Base-by-base conservation (phyloP, 2,113 vertebrate genomes). In the Rhinopomastus cyanomelas region DNA sequence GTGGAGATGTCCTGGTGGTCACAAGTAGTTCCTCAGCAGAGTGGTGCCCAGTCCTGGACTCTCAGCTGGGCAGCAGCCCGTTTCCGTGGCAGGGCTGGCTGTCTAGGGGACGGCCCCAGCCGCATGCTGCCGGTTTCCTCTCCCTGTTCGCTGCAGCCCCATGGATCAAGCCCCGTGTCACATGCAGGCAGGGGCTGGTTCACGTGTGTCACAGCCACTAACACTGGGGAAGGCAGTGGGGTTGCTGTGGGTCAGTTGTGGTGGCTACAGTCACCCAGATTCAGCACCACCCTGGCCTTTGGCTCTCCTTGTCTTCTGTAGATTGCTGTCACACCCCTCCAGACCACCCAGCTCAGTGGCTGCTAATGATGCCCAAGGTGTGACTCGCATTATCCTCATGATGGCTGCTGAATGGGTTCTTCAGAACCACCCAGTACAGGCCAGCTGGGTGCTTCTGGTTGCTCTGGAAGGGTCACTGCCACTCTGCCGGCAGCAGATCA, bases 351-450 rank as follows among this genome's bases (percentile, higher is more conserved):
- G 56, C 64, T 66, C 66, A 56, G 62, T 44, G 2, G 1, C 88
- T 80, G 81, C 74, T 72, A 13, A n/a, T 32, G 1, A 0, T 52
- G 64, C 76, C 59, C 11, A 34, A 36, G 67, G 3, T 19, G 16
- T 36, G 73, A 14, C 53, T 77, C 32, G 0, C 3, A 2, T 11
- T 18, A 8, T 48, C 34, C 1, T 2, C 68, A 22, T 0, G 1
- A 10, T 4, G n/a, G 85, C 82, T 77, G 56, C 73, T 21, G 74
- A 46, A 46, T 7, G 62, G 64, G 9, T 52, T 65, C 67, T 65
- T 60, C 84, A 52, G 69, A 17, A n/a, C 56, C n/a, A 26, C 21
- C 53, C 49, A 9, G 12, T 78, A 53, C 21, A 5, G 29, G 39
- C 20, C 4, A 1, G 53, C 39, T 25, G 66, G 56, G 23, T 27